Evolutionary conservation across 2,113 vertebrate genomes (phyloP), one percentile per base, ranked within the genome.

Genomic region (Callionymus lyra): DNA sequence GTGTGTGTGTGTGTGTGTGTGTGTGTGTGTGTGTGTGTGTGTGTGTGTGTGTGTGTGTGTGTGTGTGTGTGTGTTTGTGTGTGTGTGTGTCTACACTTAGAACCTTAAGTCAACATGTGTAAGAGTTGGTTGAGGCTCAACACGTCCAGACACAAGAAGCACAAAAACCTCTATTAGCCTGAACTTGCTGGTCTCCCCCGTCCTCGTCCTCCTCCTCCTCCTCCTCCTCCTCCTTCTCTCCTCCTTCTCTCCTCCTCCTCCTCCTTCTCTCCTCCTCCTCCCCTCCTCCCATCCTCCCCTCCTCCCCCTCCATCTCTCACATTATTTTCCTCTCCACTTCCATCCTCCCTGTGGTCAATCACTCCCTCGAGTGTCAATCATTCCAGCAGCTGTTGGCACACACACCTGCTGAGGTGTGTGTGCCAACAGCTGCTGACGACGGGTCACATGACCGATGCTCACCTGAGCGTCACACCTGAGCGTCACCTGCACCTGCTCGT

Each of bases 311-410:
- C 12, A 1, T 19, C 19, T 39, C 52, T 46, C 47, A 34, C 37
- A 48, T 13, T 43, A 18, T 53, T 44, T 55, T 65, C 35, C 33
- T 2, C 59, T 51, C 56, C 31, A 11, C 56, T 59, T 54, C 55
- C 53, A 48, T 72, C 74, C 75, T 81, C 77, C 79, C 80, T 65
- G 59, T 47, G 76, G 68, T 70, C 74, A 77, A 78, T 83, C 77
- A 79, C 74, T 80, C 72, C 64, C 68, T 81, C 54, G 58, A 74
- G 83, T 81, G 82, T 64, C 82, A 84, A 73, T 85, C 82, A 85
- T 80, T 82, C 76, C 72, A 82, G 82, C 78, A 85, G 81, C 81
- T 79, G 79, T 77, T 75, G 77, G 73, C 70, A 85, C 80, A 81
- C 72, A 79, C n/a, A n/a, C n/a, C n/a, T n/a, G n/a, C n/a, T n/a